Conservation (phyloP, 2,113 vertebrate species). For the Phaethornis superciliosus region DNA sequence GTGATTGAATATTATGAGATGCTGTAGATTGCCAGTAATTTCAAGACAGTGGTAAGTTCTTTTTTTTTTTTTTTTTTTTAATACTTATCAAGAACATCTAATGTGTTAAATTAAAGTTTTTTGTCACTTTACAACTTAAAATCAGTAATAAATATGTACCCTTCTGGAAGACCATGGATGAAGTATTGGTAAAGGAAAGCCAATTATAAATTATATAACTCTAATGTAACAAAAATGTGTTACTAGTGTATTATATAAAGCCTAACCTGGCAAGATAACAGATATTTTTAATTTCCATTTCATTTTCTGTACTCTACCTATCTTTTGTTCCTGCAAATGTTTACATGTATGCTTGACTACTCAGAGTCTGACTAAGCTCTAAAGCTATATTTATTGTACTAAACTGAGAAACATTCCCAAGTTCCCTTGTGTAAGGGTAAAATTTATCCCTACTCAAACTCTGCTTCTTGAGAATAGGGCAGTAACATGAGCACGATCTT, state of each 20-base stretch:
- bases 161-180: background rate
- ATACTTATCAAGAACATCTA: background rate
- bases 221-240: background rate
- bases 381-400: background rate
- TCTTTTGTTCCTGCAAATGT: background rate
- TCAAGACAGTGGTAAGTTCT: background rate
- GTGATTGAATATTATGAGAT: constrained; percentile 25
- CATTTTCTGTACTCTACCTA: background rate
- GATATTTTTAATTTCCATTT: background rate
- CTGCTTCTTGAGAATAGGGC: accelerated
- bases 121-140: background rate
- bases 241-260: background rate
- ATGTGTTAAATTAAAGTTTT: background rate
- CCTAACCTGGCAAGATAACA: background rate
- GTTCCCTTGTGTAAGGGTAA: background rate
- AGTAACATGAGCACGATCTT: background rate
- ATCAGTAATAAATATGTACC: background rate
- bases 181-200: background rate
- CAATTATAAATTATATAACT: background rate
- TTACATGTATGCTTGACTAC: background rate
- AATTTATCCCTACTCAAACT: background rate
- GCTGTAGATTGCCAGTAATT: background rate
- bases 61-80: background rate
- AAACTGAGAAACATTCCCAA: background rate
- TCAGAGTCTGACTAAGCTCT: background rate